These are phyloP conservation scores for Catharus ustulatus DNA, from an alignment of 2,797 vertebrate species.

Conservation along the genomic window DNA sequence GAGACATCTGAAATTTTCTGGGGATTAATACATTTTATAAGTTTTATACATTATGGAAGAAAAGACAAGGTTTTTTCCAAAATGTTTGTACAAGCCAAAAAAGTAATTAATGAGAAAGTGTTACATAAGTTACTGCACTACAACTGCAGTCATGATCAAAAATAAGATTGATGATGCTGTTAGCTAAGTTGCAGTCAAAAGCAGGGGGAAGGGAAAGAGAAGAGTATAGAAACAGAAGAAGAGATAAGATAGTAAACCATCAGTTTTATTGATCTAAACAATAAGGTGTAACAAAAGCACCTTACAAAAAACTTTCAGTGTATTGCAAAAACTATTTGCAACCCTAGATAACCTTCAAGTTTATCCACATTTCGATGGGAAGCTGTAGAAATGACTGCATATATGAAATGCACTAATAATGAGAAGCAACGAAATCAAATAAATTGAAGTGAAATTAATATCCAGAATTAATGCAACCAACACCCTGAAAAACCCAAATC, in stretches of 20 bases:
- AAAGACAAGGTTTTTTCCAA: neutral
- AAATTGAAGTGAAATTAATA: neutral
- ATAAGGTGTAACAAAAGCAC: neutral
- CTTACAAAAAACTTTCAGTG: neutral
- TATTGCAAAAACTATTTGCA: neutral
- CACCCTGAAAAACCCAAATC: neutral
- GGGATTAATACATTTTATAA: neutral
- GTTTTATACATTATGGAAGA: neutral
- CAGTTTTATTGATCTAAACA: neutral
- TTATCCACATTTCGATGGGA: neutral
- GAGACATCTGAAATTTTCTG: neutral
- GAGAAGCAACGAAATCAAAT: neutral
- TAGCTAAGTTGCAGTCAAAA: neutral
- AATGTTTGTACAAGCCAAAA: neutral
- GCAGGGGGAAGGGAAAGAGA: neutral
- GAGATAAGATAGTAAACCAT: neutral
- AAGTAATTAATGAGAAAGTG: neutral
- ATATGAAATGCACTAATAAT: neutral
- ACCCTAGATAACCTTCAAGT: neutral
- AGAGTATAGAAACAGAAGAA: neutral
- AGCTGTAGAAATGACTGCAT: neutral
- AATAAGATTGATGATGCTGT: conserved; percentile 1
- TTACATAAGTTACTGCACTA: conserved; percentile 56
- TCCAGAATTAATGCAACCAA: neutral
- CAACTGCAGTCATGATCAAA: conserved; percentile 33